These are phyloP conservation scores for Branchinecta sandiegonensis DNA, from an alignment of 2,888 invertebrate species.

Conservation along the genomic window DNA sequence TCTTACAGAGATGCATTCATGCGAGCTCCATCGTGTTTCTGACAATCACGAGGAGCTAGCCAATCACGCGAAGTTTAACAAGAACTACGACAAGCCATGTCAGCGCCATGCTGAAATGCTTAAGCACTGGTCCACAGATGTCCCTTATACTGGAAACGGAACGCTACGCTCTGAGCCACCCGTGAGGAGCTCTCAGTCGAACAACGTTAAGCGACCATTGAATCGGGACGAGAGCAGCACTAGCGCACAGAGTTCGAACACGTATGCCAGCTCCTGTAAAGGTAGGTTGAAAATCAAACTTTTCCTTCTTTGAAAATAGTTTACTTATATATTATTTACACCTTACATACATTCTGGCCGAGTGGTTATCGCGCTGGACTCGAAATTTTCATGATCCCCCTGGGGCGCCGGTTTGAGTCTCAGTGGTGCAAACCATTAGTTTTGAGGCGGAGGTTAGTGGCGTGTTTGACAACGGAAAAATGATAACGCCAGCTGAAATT, in stretches of 20 bases:
- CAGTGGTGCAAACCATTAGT: too few relatives aligned
- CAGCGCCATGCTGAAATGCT: constrained; percentile 6
- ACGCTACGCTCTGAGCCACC: background rate
- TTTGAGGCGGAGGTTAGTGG: too few relatives aligned
- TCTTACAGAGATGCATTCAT: background rate
- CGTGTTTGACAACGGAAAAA: too few relatives aligned
- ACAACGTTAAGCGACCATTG: background rate
- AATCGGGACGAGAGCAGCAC: background rate
- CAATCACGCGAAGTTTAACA: background rate
- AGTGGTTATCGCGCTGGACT: too few relatives aligned
- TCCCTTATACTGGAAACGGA: background rate
- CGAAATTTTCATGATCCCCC: too few relatives aligned
- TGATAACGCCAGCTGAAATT: too few relatives aligned
- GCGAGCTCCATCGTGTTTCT: background rate
- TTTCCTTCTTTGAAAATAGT: too few relatives aligned
- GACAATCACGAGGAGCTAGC: background rate
- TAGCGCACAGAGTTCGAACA: background rate
- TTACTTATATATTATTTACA: too few relatives aligned
- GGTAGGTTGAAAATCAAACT: background rate
- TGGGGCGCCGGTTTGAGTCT: too few relatives aligned
- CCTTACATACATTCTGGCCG: too few relatives aligned
- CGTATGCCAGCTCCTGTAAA: constrained; percentile 2
- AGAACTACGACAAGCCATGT: background rate
- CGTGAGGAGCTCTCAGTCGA: background rate
- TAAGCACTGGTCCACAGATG: background rate